These are phyloP conservation scores for Dasypus novemcinctus DNA, from an alignment of 2,113 vertebrate genomes.

Conservation along the genomic window DNA sequence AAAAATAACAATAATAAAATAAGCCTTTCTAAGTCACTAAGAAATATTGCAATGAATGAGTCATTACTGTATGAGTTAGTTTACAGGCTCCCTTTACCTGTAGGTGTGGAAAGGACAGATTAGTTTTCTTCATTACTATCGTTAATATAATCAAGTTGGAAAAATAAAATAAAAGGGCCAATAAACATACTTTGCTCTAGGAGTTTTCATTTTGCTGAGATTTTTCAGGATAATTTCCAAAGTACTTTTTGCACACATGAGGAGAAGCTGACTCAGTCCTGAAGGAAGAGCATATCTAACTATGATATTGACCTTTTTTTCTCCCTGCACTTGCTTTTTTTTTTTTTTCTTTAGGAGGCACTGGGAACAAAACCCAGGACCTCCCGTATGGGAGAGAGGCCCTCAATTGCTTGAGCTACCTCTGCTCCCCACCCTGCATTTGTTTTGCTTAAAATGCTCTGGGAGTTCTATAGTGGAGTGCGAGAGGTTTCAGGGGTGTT, in stretches of 20 bases:
- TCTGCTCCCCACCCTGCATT: not conserved
- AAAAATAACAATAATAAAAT: not conserved
- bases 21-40: not conserved
- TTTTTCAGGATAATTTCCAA: constrained; percentile 2
- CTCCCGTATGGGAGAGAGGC: no score
- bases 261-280: not conserved
- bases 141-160: not conserved
- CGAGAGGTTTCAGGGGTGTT: not conserved
- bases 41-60: not conserved
- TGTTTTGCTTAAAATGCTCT: not conserved
- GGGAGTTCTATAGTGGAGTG: not conserved
- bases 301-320: not conserved
- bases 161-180: not conserved
- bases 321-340: not conserved
- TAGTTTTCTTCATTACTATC: not conserved
- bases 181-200: not conserved
- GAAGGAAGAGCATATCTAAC: not conserved
- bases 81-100: not conserved
- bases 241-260: not conserved
- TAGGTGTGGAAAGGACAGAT: not conserved
- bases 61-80: not conserved
- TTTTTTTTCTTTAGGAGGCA: no score
- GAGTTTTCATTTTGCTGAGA: constrained; percentile 19
- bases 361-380: no score
- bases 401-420: no score